A percentile compares a stretch with the other conserved stretches of the same genome.
Conservation (phyloP, 2,888 invertebrate genomes). For the Eupithecia abbreviata region DNA sequence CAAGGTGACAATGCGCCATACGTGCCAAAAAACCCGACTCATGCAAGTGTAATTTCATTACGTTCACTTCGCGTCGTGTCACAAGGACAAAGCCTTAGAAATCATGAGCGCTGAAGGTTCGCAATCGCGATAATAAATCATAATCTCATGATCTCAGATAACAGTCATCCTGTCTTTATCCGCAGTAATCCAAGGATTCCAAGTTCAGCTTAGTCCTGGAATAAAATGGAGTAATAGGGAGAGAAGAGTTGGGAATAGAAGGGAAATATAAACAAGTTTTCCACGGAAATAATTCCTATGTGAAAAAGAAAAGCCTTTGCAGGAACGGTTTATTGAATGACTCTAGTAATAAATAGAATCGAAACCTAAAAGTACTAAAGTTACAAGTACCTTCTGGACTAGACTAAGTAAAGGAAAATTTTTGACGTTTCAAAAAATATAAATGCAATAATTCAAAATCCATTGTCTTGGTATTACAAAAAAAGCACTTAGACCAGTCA, state of each 20-base stretch:
- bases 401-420: too few species aligned
- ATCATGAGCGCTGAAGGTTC: background rate
- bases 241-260: background rate
- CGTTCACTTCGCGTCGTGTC: background rate
- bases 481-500: too few species aligned
- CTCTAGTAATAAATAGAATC: too few species aligned
- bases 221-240: background rate
- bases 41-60: conserved; percentile 4
- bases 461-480: too few species aligned
- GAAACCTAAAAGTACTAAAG: too few species aligned
- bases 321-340: background rate
- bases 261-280: background rate
- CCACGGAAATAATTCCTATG: background rate
- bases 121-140: background rate
- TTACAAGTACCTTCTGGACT: too few species aligned
- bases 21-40: background rate
- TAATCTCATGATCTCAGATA: background rate
- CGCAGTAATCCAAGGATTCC: background rate
- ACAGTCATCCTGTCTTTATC: conserved; percentile 5
- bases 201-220: background rate
- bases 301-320: background rate
- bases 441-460: too few species aligned
- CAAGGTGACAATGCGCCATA: background rate
- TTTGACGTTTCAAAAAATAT: too few species aligned
- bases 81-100: background rate